A percentile compares a stretch with the other conserved stretches of the same genome.
Evolutionary conservation across 2,888 invertebrate genomes (phyloP).

Genomic region (Pandemis cinnamomeana): DNA sequence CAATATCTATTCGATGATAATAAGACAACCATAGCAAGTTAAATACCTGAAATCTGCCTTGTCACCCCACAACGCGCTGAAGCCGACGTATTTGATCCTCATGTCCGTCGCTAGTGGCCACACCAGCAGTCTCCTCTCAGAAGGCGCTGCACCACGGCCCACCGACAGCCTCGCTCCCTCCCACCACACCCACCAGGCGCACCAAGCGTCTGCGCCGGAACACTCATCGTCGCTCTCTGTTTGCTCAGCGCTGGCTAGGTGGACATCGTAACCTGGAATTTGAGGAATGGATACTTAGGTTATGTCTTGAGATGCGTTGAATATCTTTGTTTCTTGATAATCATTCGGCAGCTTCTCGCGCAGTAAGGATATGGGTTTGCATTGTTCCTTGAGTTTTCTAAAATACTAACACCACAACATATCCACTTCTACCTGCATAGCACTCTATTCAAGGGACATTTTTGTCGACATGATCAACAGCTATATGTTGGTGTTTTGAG

Average conservation of each 20-base stretch:
- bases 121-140: slow-evolving; percentile 83
- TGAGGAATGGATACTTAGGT: not conserved
- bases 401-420: too few species aligned
- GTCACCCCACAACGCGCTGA: slow-evolving; percentile 86
- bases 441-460: too few species aligned
- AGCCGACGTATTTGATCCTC: slow-evolving; percentile 86
- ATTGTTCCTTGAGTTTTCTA: too few species aligned
- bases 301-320: too few species aligned
- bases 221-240: slow-evolving; percentile 84
- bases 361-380: too few species aligned
- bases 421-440: too few species aligned
- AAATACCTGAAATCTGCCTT: slow-evolving; percentile 86
- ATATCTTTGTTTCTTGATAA: too few species aligned
- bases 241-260: slow-evolving; percentile 84
- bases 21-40: not conserved
- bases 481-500: too few species aligned
- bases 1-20: too few species aligned
- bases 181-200: slow-evolving; percentile 89
- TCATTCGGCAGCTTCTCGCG: too few species aligned
- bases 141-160: slow-evolving; percentile 83
- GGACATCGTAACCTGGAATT: slow-evolving; percentile 85
- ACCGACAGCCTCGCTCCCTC: slow-evolving; percentile 84
- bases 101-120: slow-evolving; percentile 86
- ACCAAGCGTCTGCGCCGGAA: slow-evolving; percentile 77
- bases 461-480: too few species aligned